Evolutionary conservation across 2,888 invertebrate genomes (phyloP).

Genomic region (Platycnemis pennipes): DNA sequence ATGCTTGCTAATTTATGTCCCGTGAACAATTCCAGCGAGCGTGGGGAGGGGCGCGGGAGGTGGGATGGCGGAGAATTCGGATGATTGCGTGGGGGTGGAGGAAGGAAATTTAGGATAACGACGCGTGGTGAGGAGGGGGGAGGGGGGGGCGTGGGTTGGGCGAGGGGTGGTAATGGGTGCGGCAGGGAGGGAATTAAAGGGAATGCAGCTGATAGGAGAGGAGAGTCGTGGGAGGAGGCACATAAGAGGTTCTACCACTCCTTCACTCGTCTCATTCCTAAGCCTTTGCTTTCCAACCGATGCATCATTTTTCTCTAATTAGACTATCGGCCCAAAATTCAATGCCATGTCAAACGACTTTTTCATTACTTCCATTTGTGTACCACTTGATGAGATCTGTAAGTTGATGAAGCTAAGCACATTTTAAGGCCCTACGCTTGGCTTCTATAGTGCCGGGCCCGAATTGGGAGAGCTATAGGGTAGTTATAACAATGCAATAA

Average conservation of each 20-base stretch:
- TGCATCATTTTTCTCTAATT: neutral
- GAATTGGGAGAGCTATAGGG: too few species aligned
- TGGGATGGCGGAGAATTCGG: neutral
- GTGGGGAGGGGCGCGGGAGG: neutral
- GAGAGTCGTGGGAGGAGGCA: neutral
- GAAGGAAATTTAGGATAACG: constrained; percentile 37
- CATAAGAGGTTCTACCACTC: neutral
- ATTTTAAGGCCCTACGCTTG: too few species aligned
- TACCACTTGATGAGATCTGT: too few species aligned
- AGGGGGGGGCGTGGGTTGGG: neutral
- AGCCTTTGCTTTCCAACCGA: neutral
- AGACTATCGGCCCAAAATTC: neutral
- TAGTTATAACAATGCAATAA: too few species aligned
- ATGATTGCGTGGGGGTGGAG: neutral
- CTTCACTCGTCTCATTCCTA: neutral
- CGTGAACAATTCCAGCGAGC: neutral
- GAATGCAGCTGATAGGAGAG: neutral
- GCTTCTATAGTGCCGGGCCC: too few species aligned
- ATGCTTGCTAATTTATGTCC: neutral
- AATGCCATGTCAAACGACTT: neutral
- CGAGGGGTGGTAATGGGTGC: neutral
- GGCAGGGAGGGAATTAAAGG: neutral
- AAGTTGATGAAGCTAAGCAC: too few species aligned
- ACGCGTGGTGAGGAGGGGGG: neutral
- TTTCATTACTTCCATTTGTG: too few species aligned